phyloP scores from a whole-genome alignment of 2,113 vertebrate species.

The Seriola aureovittata region DNA sequence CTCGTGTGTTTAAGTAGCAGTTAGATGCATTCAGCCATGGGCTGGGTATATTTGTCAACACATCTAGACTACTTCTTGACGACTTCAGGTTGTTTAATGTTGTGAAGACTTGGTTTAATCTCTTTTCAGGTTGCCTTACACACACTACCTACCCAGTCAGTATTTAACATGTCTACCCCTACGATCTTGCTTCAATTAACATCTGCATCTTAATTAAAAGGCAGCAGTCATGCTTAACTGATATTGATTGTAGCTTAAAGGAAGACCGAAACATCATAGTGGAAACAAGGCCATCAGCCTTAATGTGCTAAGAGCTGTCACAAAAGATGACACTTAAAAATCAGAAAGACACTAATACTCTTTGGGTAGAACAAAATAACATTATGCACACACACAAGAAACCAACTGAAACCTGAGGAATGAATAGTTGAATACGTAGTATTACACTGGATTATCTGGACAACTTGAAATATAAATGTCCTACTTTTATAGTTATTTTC shows the following conservation, averaged over 20 bases:
- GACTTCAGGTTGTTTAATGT: constrained; percentile 43
- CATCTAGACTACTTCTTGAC: constrained; percentile 20
- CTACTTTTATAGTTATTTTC: neutral
- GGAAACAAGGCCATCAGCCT: constrained; percentile 66
- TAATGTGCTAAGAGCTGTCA: constrained; percentile 36
- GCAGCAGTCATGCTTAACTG: constrained; percentile 80
- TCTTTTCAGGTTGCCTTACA: constrained; percentile 36
- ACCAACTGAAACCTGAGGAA: no score
- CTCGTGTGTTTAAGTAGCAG: neutral
- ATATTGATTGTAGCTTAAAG: constrained; percentile 83
- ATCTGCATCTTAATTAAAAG: constrained; percentile 81
- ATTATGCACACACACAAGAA: no score
- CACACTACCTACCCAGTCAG: constrained; percentile 62
- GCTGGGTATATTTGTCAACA: constrained; percentile 15
- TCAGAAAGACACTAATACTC: neutral
- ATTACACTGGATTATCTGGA: neutral
- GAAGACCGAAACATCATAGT: constrained; percentile 73
- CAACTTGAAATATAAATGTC: neutral
- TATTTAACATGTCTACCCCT: constrained; percentile 74
- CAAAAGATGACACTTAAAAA: constrained; percentile 18
- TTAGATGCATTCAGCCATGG: neutral
- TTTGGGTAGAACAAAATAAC: no score
- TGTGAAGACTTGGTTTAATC: constrained; percentile 34
- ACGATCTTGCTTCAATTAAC: constrained; percentile 76
- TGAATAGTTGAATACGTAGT: neutral